Conservation (phyloP, 2,888 invertebrate genomes). For the Mesoligia furuncula region DNA sequence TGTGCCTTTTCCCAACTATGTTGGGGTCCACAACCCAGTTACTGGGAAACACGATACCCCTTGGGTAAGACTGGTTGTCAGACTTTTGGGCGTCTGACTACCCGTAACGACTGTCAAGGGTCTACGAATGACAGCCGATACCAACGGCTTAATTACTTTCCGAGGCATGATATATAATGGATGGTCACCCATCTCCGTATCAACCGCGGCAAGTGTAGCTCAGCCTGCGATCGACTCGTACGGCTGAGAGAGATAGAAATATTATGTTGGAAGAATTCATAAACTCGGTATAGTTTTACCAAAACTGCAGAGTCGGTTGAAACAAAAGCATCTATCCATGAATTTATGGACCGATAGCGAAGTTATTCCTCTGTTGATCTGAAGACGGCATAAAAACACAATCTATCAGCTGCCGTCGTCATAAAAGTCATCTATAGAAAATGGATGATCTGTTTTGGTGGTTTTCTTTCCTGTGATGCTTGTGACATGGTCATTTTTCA, state of each 20-base stretch:
- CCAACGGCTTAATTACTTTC: neutral
- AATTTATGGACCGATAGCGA: constrained; percentile 43
- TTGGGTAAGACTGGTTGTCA: too few relatives aligned
- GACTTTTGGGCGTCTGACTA: too few relatives aligned
- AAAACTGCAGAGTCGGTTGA: constrained; percentile 40
- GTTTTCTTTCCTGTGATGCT: constrained; percentile 11
- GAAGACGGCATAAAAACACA: constrained; percentile 47
- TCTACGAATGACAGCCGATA: neutral
- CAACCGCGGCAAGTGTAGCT: neutral
- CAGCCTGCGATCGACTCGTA: too few relatives aligned
- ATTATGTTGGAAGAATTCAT: constrained; percentile 1
- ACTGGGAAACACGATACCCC: neutral
- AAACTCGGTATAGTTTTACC: constrained; percentile 12
- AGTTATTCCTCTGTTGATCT: constrained; percentile 46
- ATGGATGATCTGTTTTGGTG: constrained; percentile 37
- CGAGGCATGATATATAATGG: neutral
- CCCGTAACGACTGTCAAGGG: too few relatives aligned
- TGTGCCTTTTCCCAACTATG: neutral
- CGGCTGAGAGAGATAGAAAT: neutral
- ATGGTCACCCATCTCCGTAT: neutral
- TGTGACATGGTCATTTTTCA: neutral
- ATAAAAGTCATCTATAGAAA: constrained; percentile 49
- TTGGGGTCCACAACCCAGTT: neutral
- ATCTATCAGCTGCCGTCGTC: constrained; percentile 46
- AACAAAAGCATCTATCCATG: constrained; percentile 46